phyloP scores from a whole-genome alignment of 1,140 invertebrate genomes.

The Limonius californicus region DNA sequence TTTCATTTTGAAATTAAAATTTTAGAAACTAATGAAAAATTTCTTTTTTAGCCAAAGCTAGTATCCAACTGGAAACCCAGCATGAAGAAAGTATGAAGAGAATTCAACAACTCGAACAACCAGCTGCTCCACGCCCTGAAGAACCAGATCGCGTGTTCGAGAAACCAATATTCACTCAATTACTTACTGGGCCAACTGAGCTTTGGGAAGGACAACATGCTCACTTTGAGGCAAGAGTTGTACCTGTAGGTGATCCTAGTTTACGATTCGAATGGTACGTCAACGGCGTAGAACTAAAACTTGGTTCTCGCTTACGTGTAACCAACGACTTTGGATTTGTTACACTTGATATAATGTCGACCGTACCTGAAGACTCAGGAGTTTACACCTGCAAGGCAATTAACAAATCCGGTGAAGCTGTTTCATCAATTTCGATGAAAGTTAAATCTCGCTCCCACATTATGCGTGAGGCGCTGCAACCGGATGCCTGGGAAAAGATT shows the following conservation, averaged over 20 bases:
- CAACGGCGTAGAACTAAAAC: conserved; percentile 87
- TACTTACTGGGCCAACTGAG: conserved; percentile 84
- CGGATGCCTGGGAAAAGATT: conserved; percentile 86
- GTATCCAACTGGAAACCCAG: conserved; percentile 86
- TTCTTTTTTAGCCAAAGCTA: conserved; percentile 68
- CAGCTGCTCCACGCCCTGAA: conserved; percentile 59
- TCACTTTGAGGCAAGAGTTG: conserved; percentile 94
- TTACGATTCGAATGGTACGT: conserved; percentile 92
- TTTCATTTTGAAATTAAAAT: background rate
- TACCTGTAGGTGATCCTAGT: conserved; percentile 89
- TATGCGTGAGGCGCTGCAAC: conserved; percentile 74
- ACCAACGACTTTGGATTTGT: conserved; percentile 94
- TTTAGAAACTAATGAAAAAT: background rate
- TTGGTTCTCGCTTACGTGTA: conserved; percentile 85
- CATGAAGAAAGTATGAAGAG: conserved; percentile 93
- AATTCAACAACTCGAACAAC: conserved; percentile 88
- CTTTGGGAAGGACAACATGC: conserved; percentile 91
- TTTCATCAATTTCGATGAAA: conserved; percentile 83
- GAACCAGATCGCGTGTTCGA: conserved; percentile 77
- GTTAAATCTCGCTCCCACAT: conserved; percentile 79
- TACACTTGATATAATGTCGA: conserved; percentile 84
- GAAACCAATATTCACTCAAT: conserved; percentile 90
- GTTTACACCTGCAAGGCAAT: conserved; percentile 91
- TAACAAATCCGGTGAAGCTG: conserved; percentile 85
- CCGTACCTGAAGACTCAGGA: conserved; percentile 86